Conservation (phyloP, 2,113 vertebrate genomes). For the Plecturocebus donacophilus region DNA sequence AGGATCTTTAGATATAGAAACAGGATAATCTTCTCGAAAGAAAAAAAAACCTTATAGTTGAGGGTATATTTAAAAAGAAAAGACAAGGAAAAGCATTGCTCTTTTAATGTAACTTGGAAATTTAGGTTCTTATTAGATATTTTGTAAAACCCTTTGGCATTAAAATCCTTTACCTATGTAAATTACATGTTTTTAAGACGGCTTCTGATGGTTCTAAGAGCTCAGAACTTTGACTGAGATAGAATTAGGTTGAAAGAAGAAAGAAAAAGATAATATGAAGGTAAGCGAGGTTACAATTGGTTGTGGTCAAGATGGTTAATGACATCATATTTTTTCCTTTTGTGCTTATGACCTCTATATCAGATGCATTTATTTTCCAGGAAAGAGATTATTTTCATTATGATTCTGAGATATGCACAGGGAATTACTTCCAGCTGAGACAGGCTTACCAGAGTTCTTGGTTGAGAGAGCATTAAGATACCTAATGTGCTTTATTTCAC, state of each 20-base stretch:
- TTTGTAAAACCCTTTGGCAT: background rate
- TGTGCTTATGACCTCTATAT: background rate
- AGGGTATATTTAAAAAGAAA: background rate
- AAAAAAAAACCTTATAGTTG: background rate
- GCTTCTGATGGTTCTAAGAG: background rate
- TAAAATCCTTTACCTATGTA: background rate
- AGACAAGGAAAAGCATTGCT: background rate
- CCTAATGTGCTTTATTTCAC: background rate
- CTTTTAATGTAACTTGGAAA: slow-evolving; percentile 15
- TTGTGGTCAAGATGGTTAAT: slow-evolving; percentile 26
- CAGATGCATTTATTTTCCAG: background rate
- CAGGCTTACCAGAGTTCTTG: background rate
- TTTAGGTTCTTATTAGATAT: background rate
- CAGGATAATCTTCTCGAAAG: background rate
- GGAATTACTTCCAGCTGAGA: slow-evolving; percentile 2
- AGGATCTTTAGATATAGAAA: background rate
- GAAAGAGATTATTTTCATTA: slow-evolving; percentile 41
- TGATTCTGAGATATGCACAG: background rate
- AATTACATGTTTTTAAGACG: background rate
- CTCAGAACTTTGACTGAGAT: background rate
- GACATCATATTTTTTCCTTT: background rate
- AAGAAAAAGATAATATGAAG: background rate
- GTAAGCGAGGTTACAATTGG: background rate
- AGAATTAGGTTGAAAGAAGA: background rate
- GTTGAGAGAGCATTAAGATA: background rate